Evolutionary conservation across 2,113 vertebrate species (phyloP).

Genomic region (Menura novaehollandiae): DNA sequence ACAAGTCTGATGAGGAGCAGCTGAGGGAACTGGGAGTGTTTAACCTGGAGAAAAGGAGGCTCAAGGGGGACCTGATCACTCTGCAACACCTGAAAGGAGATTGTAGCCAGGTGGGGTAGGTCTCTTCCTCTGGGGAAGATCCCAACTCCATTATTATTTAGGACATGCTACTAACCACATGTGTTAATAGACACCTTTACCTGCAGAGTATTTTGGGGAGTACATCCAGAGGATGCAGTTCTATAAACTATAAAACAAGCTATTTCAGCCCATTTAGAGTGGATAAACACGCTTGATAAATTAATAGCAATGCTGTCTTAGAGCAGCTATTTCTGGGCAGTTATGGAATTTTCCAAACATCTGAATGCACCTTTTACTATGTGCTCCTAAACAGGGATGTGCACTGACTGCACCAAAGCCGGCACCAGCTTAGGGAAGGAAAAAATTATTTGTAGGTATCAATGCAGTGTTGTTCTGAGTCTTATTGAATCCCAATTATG

Average conservation of each 20-base stretch:
- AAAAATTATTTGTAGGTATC: neutral
- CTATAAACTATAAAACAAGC: neutral
- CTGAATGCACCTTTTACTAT: neutral
- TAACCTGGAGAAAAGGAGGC: neutral
- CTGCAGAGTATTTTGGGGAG: neutral
- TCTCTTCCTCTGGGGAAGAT: neutral
- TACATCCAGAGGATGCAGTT: neutral
- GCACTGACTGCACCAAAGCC: neutral
- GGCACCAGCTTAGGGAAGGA: neutral
- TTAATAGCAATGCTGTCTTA: neutral
- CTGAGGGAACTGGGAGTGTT: neutral
- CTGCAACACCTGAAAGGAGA: too few species aligned
- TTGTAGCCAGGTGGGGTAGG: neutral
- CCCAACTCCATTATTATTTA: neutral
- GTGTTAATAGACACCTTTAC: neutral
- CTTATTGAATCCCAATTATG: neutral
- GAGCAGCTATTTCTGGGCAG: neutral
- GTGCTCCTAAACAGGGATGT: neutral
- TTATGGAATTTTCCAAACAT: conserved; percentile 7
- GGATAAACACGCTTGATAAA: neutral
- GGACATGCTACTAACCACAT: rapidly evolving
- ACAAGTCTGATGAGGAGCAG: neutral
- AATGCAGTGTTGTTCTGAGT: neutral
- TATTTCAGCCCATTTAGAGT: neutral
- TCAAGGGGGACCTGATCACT: neutral